phyloP scores from a whole-genome alignment of 2,888 invertebrate genomes.

The Hecatera dysodea region DNA sequence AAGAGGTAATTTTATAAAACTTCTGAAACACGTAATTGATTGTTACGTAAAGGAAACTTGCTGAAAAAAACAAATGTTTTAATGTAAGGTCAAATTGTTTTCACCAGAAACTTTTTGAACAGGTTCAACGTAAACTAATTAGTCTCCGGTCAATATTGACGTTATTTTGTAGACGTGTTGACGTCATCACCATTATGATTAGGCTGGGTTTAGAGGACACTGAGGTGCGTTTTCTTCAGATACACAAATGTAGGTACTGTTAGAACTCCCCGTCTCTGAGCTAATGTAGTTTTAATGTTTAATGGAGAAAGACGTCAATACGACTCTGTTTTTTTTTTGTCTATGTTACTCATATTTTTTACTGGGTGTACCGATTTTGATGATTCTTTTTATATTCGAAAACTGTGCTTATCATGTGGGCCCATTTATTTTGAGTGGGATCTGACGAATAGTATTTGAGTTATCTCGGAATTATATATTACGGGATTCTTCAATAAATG shows the following conservation, averaged over 20 bases:
- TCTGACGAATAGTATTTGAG: too few relatives aligned
- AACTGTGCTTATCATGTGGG: too few relatives aligned
- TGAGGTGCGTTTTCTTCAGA: not conserved
- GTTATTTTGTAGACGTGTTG: not conserved
- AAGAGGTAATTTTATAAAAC: conserved; percentile 17
- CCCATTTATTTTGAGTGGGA: too few relatives aligned
- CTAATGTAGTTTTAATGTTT: too few relatives aligned
- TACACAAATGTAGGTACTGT: not conserved
- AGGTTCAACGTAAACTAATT: conserved; percentile 22
- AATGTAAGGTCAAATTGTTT: conserved; percentile 24
- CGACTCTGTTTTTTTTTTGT: too few relatives aligned
- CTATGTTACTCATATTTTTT: too few relatives aligned
- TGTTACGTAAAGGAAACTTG: conserved; percentile 20
- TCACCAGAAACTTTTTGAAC: conserved; percentile 5
- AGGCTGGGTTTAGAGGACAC: not conserved
- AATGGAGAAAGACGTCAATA: too few relatives aligned
- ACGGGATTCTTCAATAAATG: too few relatives aligned
- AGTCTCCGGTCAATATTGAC: conserved; percentile 12
- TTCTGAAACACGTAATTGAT: conserved; percentile 23
- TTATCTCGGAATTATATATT: too few relatives aligned
- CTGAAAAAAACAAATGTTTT: conserved; percentile 3
- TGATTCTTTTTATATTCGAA: too few relatives aligned
- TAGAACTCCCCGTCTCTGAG: not conserved
- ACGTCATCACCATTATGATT: conserved; percentile 7
- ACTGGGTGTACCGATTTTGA: too few relatives aligned